phyloP scores from a whole-genome alignment of 2,797 vertebrate species.

The Spinibarbus caldwelli region DNA sequence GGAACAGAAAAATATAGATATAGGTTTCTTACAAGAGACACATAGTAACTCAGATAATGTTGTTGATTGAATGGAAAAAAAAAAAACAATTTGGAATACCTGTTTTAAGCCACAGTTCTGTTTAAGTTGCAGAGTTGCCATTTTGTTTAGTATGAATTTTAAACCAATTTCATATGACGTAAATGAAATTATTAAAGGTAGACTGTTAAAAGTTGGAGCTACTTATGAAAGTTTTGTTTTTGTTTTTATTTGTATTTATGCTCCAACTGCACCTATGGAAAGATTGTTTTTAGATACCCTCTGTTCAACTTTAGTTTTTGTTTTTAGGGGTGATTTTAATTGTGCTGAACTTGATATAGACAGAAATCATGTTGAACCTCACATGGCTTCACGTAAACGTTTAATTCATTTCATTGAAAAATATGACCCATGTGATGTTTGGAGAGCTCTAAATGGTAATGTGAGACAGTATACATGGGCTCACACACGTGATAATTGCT shows the following conservation, averaged over 20 bases:
- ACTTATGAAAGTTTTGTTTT: too few species aligned
- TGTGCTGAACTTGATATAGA: not conserved
- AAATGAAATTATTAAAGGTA: not conserved
- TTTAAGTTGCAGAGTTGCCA: not conserved
- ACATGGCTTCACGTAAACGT: not conserved
- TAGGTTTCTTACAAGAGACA: too few species aligned
- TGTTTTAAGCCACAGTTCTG: not conserved
- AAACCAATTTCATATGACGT: not conserved
- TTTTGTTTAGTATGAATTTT: not conserved
- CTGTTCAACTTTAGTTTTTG: not conserved
- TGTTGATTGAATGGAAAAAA: not conserved
- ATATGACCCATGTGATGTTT: too few species aligned
- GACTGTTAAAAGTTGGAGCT: too few species aligned
- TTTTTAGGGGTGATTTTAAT: not conserved
- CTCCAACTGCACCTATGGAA: not conserved
- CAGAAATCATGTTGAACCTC: conserved; percentile 9
- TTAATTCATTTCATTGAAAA: not conserved
- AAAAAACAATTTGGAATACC: not conserved
- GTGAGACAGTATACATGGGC: too few species aligned
- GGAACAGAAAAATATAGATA: not conserved
- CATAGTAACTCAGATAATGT: not conserved
- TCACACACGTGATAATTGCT: too few species aligned
- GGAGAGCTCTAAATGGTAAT: too few species aligned
- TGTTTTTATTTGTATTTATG: not conserved
- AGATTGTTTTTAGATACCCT: not conserved